phyloP scores from a whole-genome alignment of 2,888 invertebrate species.

The Ophioninae sp. region DNA sequence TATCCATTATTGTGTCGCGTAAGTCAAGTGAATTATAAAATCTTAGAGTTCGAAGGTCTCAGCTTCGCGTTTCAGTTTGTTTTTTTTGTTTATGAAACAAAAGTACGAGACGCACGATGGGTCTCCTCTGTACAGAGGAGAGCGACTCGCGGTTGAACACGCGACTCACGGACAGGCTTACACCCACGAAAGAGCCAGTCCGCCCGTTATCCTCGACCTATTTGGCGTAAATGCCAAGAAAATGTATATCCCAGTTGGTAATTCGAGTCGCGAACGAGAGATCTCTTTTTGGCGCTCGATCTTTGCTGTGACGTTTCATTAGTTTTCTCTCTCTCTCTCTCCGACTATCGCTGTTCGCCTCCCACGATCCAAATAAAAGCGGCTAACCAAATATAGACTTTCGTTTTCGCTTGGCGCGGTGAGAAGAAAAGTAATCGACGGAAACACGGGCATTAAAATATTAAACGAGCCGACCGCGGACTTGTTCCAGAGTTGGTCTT shows the following conservation, averaged over 20 bases:
- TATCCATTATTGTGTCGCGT: too few relatives aligned
- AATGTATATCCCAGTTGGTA: constrained; percentile 64
- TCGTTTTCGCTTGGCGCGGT: too few relatives aligned
- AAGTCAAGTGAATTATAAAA: too few relatives aligned
- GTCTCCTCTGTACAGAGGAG: not conserved
- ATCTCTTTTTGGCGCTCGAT: constrained; percentile 55
- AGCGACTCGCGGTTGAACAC: constrained; percentile 11
- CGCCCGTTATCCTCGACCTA: constrained; percentile 64
- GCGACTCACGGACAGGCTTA: constrained; percentile 13
- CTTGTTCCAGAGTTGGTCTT: too few relatives aligned
- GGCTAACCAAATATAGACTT: not conserved
- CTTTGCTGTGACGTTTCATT: not conserved
- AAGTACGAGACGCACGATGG: not conserved
- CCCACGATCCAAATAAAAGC: constrained; percentile 8
- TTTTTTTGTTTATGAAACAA: not conserved
- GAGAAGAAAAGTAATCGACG: too few relatives aligned
- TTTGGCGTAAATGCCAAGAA: constrained; percentile 64
- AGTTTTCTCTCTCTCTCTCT: not conserved
- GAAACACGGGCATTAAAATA: too few relatives aligned
- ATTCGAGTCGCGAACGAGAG: constrained; percentile 58
- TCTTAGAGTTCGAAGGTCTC: too few relatives aligned
- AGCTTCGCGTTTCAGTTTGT: too few relatives aligned
- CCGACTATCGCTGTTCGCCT: constrained; percentile 9
- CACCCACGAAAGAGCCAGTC: constrained; percentile 37
- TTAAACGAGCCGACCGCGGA: too few relatives aligned